Conservation (phyloP, 1,140 invertebrate genomes). For the Monomorium pharaonis region DNA sequence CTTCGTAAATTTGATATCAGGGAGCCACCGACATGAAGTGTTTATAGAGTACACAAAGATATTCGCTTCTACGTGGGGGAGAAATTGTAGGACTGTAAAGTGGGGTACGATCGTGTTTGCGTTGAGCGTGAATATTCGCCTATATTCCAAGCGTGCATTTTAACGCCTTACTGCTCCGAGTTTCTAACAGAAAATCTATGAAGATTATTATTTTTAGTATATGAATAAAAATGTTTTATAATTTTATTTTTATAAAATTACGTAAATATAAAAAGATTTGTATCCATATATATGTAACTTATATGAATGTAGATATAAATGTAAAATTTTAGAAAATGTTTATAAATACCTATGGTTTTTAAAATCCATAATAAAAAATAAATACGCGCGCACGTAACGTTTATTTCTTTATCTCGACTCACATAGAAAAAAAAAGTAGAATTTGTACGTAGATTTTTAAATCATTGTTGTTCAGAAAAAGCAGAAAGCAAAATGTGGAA, state of each 20-base stretch:
- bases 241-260: conserved; percentile 22
- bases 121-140: conserved; percentile 28
- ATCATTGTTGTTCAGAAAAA: neutral
- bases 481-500: neutral
- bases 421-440: neutral
- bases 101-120: conserved; percentile 6
- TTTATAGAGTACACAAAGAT: conserved; percentile 21
- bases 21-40: conserved; percentile 4
- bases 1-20: conserved; percentile 23
- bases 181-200: conserved; percentile 34
- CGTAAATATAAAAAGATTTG: neutral
- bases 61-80: neutral
- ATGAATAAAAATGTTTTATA: conserved; percentile 10
- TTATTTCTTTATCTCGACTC: neutral
- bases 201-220: conserved; percentile 8
- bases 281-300: neutral
- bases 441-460: neutral
- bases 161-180: conserved; percentile 13
- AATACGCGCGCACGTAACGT: too few relatives aligned
- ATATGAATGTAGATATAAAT: neutral
- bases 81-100: conserved; percentile 39
- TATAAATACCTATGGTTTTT: neutral
- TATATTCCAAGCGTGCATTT: conserved; percentile 30
- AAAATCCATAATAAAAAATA: neutral
- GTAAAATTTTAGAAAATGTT: neutral